Conservation (phyloP, 2,113 vertebrate genomes). For the Oxygymnocypris stewartii region DNA sequence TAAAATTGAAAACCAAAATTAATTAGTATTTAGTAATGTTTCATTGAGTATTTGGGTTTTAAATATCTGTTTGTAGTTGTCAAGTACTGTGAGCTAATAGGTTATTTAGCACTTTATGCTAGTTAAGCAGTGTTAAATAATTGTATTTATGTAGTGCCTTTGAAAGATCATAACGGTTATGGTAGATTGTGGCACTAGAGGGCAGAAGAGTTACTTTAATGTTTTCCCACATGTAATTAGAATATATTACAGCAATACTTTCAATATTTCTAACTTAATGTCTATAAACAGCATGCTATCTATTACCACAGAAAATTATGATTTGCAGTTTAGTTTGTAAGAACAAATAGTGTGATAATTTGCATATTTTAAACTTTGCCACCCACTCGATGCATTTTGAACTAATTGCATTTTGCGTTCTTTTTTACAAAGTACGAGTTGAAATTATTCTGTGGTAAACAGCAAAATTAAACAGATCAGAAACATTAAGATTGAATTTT, state of each 20-base stretch:
- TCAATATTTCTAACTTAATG: not conserved
- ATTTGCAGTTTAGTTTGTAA: not conserved
- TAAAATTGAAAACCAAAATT: not conserved
- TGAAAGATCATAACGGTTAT: not conserved
- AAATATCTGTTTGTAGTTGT: not conserved
- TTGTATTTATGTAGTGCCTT: not conserved
- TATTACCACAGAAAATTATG: not conserved
- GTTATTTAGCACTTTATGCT: conserved; percentile 4
- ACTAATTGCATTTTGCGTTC: not conserved
- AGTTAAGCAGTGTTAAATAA: not conserved
- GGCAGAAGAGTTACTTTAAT: conserved; percentile 20
- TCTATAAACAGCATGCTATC: not conserved
- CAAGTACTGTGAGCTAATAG: not conserved
- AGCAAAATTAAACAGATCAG: not conserved
- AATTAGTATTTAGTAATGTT: not conserved
- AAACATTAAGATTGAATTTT: not conserved
- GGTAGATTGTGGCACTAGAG: conserved; percentile 28
- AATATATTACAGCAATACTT: conserved; percentile 1
- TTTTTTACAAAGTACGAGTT: not conserved
- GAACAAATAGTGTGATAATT: conserved; percentile 11
- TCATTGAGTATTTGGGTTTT: not conserved
- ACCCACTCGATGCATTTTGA: no score
- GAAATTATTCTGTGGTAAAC: not conserved
- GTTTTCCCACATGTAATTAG: not conserved
- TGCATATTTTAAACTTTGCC: not conserved